Evolutionary conservation across 2,113 vertebrate species (phyloP).

Genomic region (Gobiocypris rarus): DNA sequence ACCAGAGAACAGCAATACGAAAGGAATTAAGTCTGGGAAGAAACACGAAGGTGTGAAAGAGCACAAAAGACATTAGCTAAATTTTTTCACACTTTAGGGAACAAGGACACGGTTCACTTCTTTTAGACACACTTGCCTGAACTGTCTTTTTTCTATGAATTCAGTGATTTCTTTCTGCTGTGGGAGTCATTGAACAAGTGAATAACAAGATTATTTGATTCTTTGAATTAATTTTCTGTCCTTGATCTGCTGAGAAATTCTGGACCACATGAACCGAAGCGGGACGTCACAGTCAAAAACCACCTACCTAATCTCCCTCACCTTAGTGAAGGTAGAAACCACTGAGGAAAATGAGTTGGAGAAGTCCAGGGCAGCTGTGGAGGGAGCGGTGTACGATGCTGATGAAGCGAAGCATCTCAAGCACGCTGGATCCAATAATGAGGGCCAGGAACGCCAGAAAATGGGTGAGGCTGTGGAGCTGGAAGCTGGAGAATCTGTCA

Average conservation of each 20-base stretch:
- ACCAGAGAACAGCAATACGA: background rate
- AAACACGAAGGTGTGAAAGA: slow-evolving; percentile 19
- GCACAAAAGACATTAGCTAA: slow-evolving; percentile 44
- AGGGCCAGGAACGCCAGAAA: slow-evolving; percentile 20
- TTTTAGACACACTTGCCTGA: slow-evolving; percentile 6
- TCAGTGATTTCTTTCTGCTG: slow-evolving; percentile 15
- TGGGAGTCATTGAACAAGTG: slow-evolving; percentile 6
- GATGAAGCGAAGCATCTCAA: slow-evolving; percentile 20
- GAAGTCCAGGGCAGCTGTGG: slow-evolving; percentile 58
- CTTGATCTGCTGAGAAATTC: slow-evolving; percentile 65
- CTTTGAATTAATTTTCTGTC: slow-evolving; percentile 49
- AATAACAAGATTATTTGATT: slow-evolving; percentile 48
- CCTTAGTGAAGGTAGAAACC: slow-evolving; percentile 92
- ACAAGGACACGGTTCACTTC: slow-evolving; percentile 6
- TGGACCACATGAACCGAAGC: slow-evolving; percentile 82
- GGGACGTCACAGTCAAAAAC: slow-evolving; percentile 88
- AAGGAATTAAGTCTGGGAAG: background rate
- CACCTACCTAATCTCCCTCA: slow-evolving; percentile 96
- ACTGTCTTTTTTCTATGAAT: slow-evolving; percentile 27
- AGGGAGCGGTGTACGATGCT: slow-evolving; percentile 14
- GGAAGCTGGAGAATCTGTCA: slow-evolving; percentile 57
- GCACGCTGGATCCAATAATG: slow-evolving; percentile 25
- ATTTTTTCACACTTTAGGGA: slow-evolving; percentile 13
- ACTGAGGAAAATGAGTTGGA: slow-evolving; percentile 75
- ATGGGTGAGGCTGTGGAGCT: slow-evolving; percentile 36